Conservation (phyloP, 2,888 invertebrate genomes). For the Dicycla oo region DNA sequence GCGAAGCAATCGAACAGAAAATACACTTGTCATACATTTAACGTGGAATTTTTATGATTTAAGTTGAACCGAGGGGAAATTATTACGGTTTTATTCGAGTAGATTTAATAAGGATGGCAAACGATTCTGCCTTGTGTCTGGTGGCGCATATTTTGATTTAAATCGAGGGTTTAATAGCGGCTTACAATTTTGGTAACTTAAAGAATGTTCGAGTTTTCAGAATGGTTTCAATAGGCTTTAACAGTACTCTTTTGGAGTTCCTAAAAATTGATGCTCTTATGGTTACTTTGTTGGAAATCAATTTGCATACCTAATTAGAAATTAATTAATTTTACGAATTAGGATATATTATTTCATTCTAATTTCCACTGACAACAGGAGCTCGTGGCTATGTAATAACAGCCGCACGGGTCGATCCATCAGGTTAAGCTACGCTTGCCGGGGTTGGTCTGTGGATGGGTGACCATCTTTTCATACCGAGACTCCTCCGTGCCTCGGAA, state of each 20-base stretch:
- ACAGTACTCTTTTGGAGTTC: neutral
- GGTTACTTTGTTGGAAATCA: neutral
- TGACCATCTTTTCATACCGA: no score
- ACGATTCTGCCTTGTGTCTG: conserved; percentile 35
- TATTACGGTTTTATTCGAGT: conserved; percentile 60
- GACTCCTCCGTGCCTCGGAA: no score
- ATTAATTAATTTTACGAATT: neutral
- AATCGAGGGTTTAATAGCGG: conserved; percentile 17
- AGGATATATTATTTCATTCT: no score
- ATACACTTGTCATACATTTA: conserved; percentile 88
- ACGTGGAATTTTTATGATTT: conserved; percentile 81
- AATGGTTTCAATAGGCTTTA: neutral
- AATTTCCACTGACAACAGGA: no score
- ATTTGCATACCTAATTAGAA: neutral
- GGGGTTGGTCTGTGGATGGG: no score
- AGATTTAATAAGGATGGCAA: conserved; percentile 56
- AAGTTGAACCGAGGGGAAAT: conserved; percentile 66
- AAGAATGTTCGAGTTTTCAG: neutral
- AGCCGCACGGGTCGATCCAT: no score
- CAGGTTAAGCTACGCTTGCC: no score
- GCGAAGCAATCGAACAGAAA: conserved; percentile 84
- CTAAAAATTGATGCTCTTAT: no score
- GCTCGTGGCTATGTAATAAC: no score
- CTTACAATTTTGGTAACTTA: neutral
- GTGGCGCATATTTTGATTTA: conserved; percentile 33